Evolutionary conservation across 1,140 invertebrate genomes (phyloP).

Genomic region (Formica exsecta): DNA sequence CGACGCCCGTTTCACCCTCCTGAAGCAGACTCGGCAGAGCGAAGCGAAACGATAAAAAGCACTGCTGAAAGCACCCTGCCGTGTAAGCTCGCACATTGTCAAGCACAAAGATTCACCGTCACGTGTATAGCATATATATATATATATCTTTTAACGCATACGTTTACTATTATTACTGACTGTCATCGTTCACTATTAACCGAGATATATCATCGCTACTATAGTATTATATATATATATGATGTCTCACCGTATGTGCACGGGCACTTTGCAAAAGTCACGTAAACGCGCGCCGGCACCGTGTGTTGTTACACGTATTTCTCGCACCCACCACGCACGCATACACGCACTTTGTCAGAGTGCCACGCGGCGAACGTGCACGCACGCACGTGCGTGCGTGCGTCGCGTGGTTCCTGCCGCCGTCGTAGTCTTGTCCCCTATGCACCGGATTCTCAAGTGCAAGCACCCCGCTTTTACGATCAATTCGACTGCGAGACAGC

Average conservation of each 20-base stretch:
- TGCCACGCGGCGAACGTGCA: slow-evolving; percentile 46
- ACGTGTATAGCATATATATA: slow-evolving; percentile 69
- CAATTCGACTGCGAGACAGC: slow-evolving; percentile 28
- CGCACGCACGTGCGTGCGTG: slow-evolving; percentile 24
- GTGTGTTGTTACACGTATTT: slow-evolving; percentile 60
- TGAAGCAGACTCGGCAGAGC: slow-evolving; percentile 83
- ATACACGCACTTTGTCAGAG: slow-evolving; percentile 68
- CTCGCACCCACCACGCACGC: slow-evolving; percentile 76
- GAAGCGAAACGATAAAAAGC: slow-evolving; percentile 79
- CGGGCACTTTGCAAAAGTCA: slow-evolving; percentile 59
- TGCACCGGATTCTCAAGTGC: slow-evolving; percentile 53
- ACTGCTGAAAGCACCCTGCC: slow-evolving; percentile 82
- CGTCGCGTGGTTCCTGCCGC: slow-evolving; percentile 1
- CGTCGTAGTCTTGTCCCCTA: slow-evolving; percentile 11
- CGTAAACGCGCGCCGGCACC: slow-evolving; percentile 60
- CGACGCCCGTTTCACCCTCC: slow-evolving; percentile 53
- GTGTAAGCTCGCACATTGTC: slow-evolving; percentile 85
- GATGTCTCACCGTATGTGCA: slow-evolving; percentile 34
- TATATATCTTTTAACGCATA: slow-evolving; percentile 61
- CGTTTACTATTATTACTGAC: slow-evolving; percentile 47
- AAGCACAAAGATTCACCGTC: slow-evolving; percentile 82
- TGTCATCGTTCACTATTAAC: slow-evolving; percentile 49
- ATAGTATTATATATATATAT: slow-evolving; percentile 14
- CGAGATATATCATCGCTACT: slow-evolving; percentile 37
- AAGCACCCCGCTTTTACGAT: slow-evolving; percentile 48